Evolutionary conservation across 1,140 invertebrate species (phyloP).

Genomic region (Drosophila tropicalis): DNA sequence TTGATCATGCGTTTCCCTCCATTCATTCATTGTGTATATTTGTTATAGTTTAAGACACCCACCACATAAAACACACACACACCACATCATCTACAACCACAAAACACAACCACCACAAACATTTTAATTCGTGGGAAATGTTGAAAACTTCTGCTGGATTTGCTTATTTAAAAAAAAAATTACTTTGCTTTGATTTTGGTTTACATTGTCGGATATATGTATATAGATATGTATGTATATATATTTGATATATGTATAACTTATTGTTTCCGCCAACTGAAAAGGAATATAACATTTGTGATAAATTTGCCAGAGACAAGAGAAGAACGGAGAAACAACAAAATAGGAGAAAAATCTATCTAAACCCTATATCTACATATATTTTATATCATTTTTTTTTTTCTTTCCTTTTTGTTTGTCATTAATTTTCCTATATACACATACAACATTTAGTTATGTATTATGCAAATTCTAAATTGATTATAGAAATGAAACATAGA

Average conservation of each 20-base stretch:
- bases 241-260: conserved; percentile 29
- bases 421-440: conserved; percentile 31
- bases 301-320: conserved; percentile 39
- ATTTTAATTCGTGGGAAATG: conserved; percentile 24
- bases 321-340: conserved; percentile 7
- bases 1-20: conserved; percentile 15
- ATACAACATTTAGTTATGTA: conserved; percentile 38
- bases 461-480: conserved; percentile 23
- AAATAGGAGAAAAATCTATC: conserved; percentile 8
- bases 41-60: conserved; percentile 65
- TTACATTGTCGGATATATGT: not conserved
- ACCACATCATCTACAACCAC: not conserved
- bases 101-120: not conserved
- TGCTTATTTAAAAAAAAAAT: conserved; percentile 25
- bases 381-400: conserved; percentile 10
- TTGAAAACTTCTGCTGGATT: conserved; percentile 5
- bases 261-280: conserved; percentile 48
- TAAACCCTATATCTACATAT: conserved; percentile 27
- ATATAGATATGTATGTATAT: conserved; percentile 12
- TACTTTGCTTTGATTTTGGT: conserved; percentile 21
- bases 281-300: conserved; percentile 61
- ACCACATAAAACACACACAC: conserved; percentile 13
- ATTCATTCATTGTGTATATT: conserved; percentile 63
- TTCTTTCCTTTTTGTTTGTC: conserved; percentile 27
- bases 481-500: conserved; percentile 29